Base-by-base conservation (phyloP, 2,888 invertebrate species). In the Drosophila multiciliata region DNA sequence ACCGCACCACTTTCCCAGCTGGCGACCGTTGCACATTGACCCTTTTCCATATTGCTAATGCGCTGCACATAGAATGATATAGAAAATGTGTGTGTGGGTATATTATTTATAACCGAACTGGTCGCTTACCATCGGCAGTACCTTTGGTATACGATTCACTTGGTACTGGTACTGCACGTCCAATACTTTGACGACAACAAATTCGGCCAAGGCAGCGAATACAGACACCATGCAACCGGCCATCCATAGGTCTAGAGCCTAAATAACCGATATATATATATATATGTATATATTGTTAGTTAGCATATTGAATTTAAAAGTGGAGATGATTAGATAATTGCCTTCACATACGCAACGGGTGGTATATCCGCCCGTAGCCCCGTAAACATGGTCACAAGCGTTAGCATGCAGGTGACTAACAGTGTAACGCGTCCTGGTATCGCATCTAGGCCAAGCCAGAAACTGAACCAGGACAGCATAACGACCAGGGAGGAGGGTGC, bases 171-270 rank as follows among this genome's bases (percentile, higher is more conserved):
- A 96, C 88, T 95, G 96, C 67, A 96, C 95, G 87, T 97, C 96
- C 70, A 97, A 91, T 0, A 97, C 97, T 93, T 97, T 97, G 12
- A 97, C 96, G 1, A 97, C 96, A 0, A 97, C 96, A 87, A 97
- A 97, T 93, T 97, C 97, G 23, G 95, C 96, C 26, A 97, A 93
- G 0, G 97, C 96, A 0, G 96, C 96, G 90, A 97, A 97, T 5
- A 97, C 97, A 72, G 97, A 97, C 87, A 97, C 95, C 96, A 97
- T 97, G 89, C 97, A 97, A 7, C 96, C 96, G 6, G 97, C 97
- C 97, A 97, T 97, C 97, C 97, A 97, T 12, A 97, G 94, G 91
- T 97, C 97, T 48, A 97, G 93, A 2, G 97, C 97, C 97, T 97
- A 91, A 20, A 57, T 54, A 38, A 38, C 36, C 45, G 45, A 55